Conservation (phyloP, 1,140 invertebrate genomes). For the Zaprionus tsacasi region DNA sequence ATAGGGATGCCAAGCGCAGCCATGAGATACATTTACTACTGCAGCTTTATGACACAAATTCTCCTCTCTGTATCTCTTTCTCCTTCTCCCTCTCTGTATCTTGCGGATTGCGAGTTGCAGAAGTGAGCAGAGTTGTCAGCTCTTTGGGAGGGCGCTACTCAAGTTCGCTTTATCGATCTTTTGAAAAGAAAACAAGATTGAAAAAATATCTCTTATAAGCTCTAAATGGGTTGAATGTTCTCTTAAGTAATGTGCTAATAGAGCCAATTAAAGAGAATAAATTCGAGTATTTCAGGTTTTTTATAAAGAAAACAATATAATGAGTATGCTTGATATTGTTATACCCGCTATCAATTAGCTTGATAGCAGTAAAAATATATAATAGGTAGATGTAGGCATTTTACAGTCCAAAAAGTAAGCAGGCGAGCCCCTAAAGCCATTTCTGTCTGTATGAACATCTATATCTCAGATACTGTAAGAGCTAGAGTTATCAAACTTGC, state of each 20-base stretch:
- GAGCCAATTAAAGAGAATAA: neutral
- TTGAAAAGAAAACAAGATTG: neutral
- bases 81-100: too few species aligned
- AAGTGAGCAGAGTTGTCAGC: slow-evolving; percentile 27
- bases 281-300: neutral
- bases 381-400: too few species aligned
- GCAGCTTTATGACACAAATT: slow-evolving; percentile 59
- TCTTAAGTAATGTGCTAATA: neutral
- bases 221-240: neutral
- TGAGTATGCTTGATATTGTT: neutral
- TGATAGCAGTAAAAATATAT: too few species aligned
- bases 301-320: neutral
- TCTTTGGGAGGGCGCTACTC: neutral
- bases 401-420: too few species aligned
- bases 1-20: slow-evolving; percentile 38
- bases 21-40: slow-evolving; percentile 66
- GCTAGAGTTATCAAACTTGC: too few species aligned
- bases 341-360: too few species aligned
- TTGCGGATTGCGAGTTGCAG: slow-evolving; percentile 23
- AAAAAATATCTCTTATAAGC: neutral
- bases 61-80: neutral
- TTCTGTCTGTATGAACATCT: too few species aligned
- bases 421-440: too few species aligned
- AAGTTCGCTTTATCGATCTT: slow-evolving; percentile 1
- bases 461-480: too few species aligned